Evolutionary conservation across 1,140 invertebrate genomes (phyloP).

Genomic region (Drosophila seguyi): DNA sequence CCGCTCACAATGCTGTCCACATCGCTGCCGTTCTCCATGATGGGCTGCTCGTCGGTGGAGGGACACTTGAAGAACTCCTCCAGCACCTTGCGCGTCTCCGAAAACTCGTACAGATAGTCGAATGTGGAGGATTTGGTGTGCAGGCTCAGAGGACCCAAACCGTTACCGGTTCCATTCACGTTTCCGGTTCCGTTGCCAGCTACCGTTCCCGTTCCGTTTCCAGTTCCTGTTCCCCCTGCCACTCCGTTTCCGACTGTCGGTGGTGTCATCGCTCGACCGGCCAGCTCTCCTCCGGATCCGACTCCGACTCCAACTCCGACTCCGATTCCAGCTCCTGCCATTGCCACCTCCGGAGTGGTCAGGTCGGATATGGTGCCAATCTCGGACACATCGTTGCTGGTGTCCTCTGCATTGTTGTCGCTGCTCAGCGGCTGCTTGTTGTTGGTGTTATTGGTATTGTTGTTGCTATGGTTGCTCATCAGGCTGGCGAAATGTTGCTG

Average conservation of each 20-base stretch:
- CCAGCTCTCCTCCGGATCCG: conserved; percentile 20
- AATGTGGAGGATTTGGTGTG: conserved; percentile 89
- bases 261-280: conserved; percentile 33
- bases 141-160: conserved; percentile 68
- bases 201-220: not conserved
- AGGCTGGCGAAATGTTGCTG: conserved; percentile 48
- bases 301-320: not conserved
- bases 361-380: conserved; percentile 84
- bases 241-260: conserved; percentile 25
- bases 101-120: conserved; percentile 95
- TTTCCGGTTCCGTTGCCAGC: not conserved
- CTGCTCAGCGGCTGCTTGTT: conserved; percentile 50
- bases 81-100: conserved; percentile 95
- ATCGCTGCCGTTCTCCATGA: conserved; percentile 83
- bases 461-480: conserved; percentile 59
- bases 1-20: conserved; percentile 83
- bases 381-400: conserved; percentile 84
- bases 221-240: not conserved
- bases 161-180: conserved; percentile 9
- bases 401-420: conserved; percentile 83
- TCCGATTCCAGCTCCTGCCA: conserved; percentile 12
- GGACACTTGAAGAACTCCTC: conserved; percentile 96
- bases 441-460: conserved; percentile 50
- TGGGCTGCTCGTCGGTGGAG: conserved; percentile 87
- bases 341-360: conserved; percentile 70